These are phyloP conservation scores for Littorina saxatilis DNA, from an alignment of 1,140 invertebrate genomes.

Conservation along the genomic window DNA sequence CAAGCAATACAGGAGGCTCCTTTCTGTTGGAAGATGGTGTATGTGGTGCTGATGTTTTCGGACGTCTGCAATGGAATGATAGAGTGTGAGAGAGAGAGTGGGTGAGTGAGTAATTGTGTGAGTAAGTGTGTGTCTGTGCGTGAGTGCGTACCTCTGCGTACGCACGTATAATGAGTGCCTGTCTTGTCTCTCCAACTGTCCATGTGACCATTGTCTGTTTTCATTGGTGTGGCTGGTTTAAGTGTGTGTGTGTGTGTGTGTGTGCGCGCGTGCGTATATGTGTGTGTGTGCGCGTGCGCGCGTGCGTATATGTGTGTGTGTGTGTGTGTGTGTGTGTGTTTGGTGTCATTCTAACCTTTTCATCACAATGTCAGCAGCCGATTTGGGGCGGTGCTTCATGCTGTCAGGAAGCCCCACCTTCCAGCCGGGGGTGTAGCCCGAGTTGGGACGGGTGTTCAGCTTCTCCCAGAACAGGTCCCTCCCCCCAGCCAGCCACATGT, in stretches of 20 bases:
- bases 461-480: constrained; percentile 69
- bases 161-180: too few species aligned
- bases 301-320: neutral
- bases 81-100: neutral
- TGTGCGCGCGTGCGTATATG: neutral
- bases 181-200: too few species aligned
- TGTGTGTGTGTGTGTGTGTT: neutral
- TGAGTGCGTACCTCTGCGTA: too few species aligned
- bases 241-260: too few species aligned
- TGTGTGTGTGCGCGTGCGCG: neutral
- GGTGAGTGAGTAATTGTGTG: too few species aligned
- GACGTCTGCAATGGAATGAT: neutral
- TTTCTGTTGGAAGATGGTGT: too few species aligned
- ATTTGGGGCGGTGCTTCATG: constrained; percentile 60
- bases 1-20: too few species aligned
- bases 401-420: constrained; percentile 68
- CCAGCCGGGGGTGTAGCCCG: constrained; percentile 71
- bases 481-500: constrained; percentile 70
- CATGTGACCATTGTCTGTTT: too few species aligned
- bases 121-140: neutral
- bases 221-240: too few species aligned
- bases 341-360: too few species aligned
- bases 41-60: too few species aligned
- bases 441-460: constrained; percentile 59
- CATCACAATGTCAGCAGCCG: constrained; percentile 37